Percentiles rank a stretch among this genome's conserved stretches.
Evolutionary conservation across 2,888 invertebrate species (phyloP).

Genomic region (Sinhomidia bicolor): DNA sequence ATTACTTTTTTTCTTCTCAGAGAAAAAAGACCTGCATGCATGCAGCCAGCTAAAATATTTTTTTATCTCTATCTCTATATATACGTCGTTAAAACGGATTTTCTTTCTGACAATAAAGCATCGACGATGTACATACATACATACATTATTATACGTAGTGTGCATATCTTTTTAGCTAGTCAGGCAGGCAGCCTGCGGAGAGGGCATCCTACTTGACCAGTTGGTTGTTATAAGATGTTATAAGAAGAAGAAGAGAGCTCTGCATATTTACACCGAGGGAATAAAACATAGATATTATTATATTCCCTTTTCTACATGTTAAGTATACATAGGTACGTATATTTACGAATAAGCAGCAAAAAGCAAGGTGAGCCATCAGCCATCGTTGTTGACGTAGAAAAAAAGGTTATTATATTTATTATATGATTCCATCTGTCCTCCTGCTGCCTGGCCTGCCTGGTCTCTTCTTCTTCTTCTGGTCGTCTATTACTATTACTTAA

Average conservation of each 20-base stretch:
- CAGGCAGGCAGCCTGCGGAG: constrained; percentile 60
- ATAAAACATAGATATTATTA: neutral
- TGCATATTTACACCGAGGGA: neutral
- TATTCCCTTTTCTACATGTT: neutral
- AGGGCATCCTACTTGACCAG: constrained; percentile 72
- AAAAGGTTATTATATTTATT: constrained; percentile 42
- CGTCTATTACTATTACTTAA: constrained; percentile 14
- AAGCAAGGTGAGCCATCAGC: constrained; percentile 62
- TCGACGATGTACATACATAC: neutral
- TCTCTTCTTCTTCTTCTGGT: neutral
- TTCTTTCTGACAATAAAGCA: constrained; percentile 61
- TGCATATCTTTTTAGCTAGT: too few species aligned
- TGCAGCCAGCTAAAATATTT: neutral
- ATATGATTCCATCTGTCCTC: constrained; percentile 28
- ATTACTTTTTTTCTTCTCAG: constrained; percentile 22
- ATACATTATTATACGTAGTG: too few species aligned
- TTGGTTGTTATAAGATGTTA: constrained; percentile 21
- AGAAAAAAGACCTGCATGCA: neutral
- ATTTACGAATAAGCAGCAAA: constrained; percentile 6
- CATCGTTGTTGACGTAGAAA: constrained; percentile 45
- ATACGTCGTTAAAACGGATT: constrained; percentile 55
- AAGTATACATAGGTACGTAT: neutral
- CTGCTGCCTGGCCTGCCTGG: too few species aligned
- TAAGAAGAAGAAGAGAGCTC: neutral
- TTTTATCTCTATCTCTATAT: neutral